These are phyloP conservation scores for Hecatera dysodea DNA, from an alignment of 2,888 invertebrate genomes.

Conservation along the genomic window DNA sequence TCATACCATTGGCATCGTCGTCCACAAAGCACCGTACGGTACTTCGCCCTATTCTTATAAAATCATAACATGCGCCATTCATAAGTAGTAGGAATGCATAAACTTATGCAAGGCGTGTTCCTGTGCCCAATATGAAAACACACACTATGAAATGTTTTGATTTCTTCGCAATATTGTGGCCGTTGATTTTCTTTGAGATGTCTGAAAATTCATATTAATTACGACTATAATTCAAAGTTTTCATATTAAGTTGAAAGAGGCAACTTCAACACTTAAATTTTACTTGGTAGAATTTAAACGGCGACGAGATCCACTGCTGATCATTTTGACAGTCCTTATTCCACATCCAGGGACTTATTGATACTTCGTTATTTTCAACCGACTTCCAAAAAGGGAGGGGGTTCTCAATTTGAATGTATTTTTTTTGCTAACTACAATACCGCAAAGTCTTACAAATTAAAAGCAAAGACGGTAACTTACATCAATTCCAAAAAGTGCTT, in stretches of 20 bases:
- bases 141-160: not conserved
- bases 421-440: not conserved
- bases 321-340: not conserved
- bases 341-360: not conserved
- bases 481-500: slow-evolving; percentile 95
- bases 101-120: slow-evolving; percentile 36
- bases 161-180: not conserved
- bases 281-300: not conserved
- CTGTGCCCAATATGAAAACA: slow-evolving; percentile 19
- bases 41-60: slow-evolving; percentile 21
- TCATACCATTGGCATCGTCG: slow-evolving; percentile 1
- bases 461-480: slow-evolving; percentile 81
- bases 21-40: slow-evolving; percentile 37
- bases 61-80: slow-evolving; percentile 45
- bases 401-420: too few species aligned
- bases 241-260: not conserved
- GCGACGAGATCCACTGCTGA: not conserved
- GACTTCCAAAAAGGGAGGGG: too few species aligned
- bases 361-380: not conserved
- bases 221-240: too few species aligned
- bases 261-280: not conserved
- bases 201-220: not conserved
- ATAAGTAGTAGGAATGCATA: slow-evolving; percentile 44
- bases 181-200: not conserved
- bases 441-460: not conserved